Base-by-base conservation (phyloP, 2,888 invertebrate genomes). In the Drosophila helvetica region DNA sequence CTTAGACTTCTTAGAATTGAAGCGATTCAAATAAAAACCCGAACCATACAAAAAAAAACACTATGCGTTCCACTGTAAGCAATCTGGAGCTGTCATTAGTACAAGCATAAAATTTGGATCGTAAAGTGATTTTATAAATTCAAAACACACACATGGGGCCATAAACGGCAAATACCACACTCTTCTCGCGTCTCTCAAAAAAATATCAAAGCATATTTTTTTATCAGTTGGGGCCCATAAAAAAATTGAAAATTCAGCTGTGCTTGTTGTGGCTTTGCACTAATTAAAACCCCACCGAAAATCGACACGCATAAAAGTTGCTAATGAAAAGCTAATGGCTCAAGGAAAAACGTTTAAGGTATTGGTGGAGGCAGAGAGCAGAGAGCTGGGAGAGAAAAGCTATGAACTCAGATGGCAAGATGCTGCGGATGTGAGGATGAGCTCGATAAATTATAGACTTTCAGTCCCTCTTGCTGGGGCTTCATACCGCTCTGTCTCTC, bases 161-260 rank as follows among this genome's bases (percentile, higher is more conserved):
- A 75, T 80, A 78, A 80, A 72, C 52, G 12, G 0, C 33, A 33
- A 15, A 33, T 1, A 2, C 33, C 33, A 6, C 25, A 25, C 27
- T 27, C 8, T 1, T 25, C 1, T 25, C 25, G 25, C 6, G 25
- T 6, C 25, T 27, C 27, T 9, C 22, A 22, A 27, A 10, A 30
- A 38, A 57, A 33, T 52, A 55, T 71, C 62, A 53, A 51, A 71
- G 54, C 57, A 75, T 70, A 69, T 67, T 63, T 54, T 77, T 78
- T 86, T 86, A 86, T 84, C 76, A 62, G 66, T 48, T 53, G 27
- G 25, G 15, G 3, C 12, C 61, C 59, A 86, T 83, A 78, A 86
- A 83, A 60, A 54, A 58, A 38, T 67, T 51, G 46, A 59, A 58
- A 64, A 45, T 48, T 54, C 25, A 53, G 57, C 55, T 48, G 38